Percentiles rank a stretch among this genome's conserved stretches.
phyloP scores from a whole-genome alignment of 1,140 invertebrate genomes.

The Chymomyza costata region DNA sequence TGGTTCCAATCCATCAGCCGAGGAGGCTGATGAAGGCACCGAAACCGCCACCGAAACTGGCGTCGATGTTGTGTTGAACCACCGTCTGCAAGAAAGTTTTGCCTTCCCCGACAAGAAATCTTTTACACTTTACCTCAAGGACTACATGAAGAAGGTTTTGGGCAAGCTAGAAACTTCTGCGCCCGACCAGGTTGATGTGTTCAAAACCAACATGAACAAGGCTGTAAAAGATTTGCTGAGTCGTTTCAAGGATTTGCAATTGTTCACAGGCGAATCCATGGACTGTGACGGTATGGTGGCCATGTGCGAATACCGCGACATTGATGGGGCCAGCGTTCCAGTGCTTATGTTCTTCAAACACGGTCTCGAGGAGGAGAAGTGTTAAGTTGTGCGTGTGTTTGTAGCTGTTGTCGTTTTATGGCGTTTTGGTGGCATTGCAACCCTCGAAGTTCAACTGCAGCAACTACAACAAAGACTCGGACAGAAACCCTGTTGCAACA shows the following conservation, averaged over 20 bases:
- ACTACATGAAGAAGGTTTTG: slow-evolving; percentile 97
- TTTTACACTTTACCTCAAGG: slow-evolving; percentile 94
- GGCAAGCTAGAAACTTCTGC: slow-evolving; percentile 86
- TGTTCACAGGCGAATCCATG: slow-evolving; percentile 97
- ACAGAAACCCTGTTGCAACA: slow-evolving; percentile 3
- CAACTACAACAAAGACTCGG: not conserved
- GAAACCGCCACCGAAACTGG: slow-evolving; percentile 86
- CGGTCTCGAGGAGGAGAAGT: slow-evolving; percentile 95
- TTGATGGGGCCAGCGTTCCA: slow-evolving; percentile 87
- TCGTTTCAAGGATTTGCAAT: slow-evolving; percentile 95
- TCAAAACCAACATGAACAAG: slow-evolving; percentile 95
- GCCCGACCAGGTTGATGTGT: slow-evolving; percentile 89
- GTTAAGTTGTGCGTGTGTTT: slow-evolving; percentile 76
- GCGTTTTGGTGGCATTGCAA: not conserved
- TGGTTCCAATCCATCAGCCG: slow-evolving; percentile 94
- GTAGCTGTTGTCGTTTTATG: slow-evolving; percentile 4
- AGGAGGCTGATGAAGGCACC: slow-evolving; percentile 91
- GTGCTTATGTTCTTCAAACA: slow-evolving; percentile 97
- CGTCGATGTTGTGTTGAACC: slow-evolving; percentile 95
- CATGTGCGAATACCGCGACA: slow-evolving; percentile 93
- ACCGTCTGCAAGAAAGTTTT: slow-evolving; percentile 90
- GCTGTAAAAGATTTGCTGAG: slow-evolving; percentile 95
- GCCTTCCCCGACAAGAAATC: slow-evolving; percentile 92
- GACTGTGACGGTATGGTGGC: slow-evolving; percentile 95
- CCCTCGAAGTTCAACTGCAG: not conserved